phyloP scores from a whole-genome alignment of 2,888 invertebrate genomes.

The Athripsodes cinereus region DNA sequence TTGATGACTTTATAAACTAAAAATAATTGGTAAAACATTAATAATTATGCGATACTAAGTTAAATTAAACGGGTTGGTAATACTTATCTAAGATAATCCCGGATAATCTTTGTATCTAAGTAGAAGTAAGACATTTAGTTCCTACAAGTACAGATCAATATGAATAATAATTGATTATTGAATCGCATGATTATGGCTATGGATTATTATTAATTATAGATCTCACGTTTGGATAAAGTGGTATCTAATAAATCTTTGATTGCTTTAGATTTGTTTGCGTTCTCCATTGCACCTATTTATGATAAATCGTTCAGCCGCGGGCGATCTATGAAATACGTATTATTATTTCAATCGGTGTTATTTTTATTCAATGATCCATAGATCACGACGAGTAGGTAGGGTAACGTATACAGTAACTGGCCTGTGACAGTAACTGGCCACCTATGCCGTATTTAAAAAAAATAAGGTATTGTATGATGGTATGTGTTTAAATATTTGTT shows the following conservation, averaged over 20 bases:
- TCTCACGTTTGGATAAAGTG: neutral
- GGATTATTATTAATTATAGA: neutral
- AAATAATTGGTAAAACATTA: too few species aligned
- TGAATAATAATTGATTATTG: neutral
- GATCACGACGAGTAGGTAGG: neutral
- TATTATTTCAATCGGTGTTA: neutral
- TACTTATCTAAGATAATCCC: too few species aligned
- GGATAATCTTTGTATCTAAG: too few species aligned
- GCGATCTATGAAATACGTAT: neutral
- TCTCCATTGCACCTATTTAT: neutral
- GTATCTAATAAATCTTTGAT: neutral
- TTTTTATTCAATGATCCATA: constrained; percentile 2
- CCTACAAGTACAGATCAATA: neutral
- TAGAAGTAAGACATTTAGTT: neutral
- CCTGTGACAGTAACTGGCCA: too few species aligned
- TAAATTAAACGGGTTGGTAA: too few species aligned
- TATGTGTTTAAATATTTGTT: too few species aligned
- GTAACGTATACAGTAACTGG: too few species aligned
- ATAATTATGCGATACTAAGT: too few species aligned
- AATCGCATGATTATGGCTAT: neutral
- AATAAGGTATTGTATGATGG: too few species aligned
- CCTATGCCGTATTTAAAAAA: too few species aligned
- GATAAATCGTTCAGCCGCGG: neutral
- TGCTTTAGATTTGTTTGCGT: neutral
- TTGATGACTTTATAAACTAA: too few species aligned